Evolutionary conservation across 2,797 vertebrate species (phyloP).

Genomic region (Crocidura indochinensis): DNA sequence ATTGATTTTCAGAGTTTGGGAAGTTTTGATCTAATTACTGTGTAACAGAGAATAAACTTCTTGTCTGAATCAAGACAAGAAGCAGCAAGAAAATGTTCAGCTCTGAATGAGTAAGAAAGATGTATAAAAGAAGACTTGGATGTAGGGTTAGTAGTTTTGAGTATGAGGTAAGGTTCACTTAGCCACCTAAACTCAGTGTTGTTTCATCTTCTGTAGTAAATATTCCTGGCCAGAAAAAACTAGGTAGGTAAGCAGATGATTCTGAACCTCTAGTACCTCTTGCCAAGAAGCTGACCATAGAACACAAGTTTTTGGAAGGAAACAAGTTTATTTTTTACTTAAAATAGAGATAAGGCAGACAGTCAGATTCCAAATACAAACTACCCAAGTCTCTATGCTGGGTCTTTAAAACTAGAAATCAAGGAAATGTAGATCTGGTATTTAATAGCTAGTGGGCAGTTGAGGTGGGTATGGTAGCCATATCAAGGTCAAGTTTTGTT

Average conservation of each 20-base stretch:
- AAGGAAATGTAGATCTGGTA: no score
- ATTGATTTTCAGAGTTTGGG: conserved; percentile 23
- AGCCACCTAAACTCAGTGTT: neutral
- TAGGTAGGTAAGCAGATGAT: neutral
- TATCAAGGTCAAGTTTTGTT: no score
- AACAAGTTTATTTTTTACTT: no score
- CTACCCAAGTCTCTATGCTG: no score
- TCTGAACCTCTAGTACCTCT: no score
- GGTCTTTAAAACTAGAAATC: no score
- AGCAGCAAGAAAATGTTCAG: conserved; percentile 16
- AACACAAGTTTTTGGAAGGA: no score
- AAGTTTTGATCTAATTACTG: neutral
- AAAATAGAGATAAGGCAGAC: no score
- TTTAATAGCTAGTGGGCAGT: no score
- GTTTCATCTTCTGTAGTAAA: neutral
- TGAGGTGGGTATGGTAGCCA: no score
- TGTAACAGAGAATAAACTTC: neutral
- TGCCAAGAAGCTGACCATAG: no score
- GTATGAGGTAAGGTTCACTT: neutral
- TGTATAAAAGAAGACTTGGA: neutral
- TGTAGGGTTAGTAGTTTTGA: neutral
- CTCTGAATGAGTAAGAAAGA: neutral
- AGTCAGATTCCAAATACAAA: no score
- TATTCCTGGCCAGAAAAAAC: neutral
- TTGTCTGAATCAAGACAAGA: neutral